Evolutionary conservation across 2,888 invertebrate genomes (phyloP).

Genomic region (Caenorhabditis wallacei): DNA sequence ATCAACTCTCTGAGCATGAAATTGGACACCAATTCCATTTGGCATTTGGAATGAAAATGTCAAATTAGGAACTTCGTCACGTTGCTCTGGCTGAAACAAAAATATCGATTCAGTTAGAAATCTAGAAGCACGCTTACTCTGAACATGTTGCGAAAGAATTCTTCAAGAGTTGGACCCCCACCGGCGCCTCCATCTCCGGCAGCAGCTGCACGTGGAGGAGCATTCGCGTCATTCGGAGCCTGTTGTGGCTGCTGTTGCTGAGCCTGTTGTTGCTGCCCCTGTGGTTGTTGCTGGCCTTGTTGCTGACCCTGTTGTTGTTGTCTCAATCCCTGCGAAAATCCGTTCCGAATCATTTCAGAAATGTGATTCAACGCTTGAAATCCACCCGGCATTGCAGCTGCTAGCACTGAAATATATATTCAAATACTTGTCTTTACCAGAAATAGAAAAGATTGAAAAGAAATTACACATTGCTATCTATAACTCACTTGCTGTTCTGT

Average conservation of each 20-base stretch:
- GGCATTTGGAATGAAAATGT: constrained; percentile 37
- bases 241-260: background rate
- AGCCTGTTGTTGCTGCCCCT: background rate
- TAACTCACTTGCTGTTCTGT: constrained; percentile 18
- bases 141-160: constrained; percentile 26
- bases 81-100: constrained; percentile 8
- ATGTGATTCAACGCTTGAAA: constrained; percentile 1
- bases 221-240: background rate
- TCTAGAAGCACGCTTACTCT: background rate
- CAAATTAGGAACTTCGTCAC: constrained; percentile 4
- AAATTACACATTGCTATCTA: background rate
- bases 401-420: constrained; percentile 15
- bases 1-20: constrained; percentile 9
- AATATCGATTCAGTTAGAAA: background rate
- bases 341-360: background rate
- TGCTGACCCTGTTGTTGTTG: background rate
- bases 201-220: constrained; percentile 7
- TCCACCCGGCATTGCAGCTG: constrained; percentile 7
- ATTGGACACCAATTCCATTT: constrained; percentile 14
- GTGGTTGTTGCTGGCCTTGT: constrained; percentile 8
- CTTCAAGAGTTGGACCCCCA: background rate
- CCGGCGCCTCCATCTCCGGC: constrained; percentile 3
- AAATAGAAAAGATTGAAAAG: no score
- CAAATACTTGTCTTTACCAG: background rate
- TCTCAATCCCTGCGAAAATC: background rate